Conservation (phyloP, 2,888 invertebrate genomes). For the Epiblema foenella region DNA sequence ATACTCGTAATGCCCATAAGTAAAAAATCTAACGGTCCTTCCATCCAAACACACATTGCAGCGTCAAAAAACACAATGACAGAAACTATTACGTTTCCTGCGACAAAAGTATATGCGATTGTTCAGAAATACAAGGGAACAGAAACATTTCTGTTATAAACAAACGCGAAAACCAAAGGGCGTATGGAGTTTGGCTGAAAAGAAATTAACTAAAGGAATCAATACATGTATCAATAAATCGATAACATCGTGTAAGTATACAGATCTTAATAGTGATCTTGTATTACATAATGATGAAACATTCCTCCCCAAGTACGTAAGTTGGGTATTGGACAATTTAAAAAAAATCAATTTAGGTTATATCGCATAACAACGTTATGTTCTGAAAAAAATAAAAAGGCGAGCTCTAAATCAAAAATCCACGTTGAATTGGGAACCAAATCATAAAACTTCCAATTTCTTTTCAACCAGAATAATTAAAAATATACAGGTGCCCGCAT, state of each 20-base stretch:
- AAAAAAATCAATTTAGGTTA: no score
- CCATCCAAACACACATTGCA: constrained; percentile 79
- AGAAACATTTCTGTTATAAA: constrained; percentile 36
- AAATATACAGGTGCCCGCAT: constrained; percentile 38
- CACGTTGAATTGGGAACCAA: background rate
- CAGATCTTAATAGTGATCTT: background rate
- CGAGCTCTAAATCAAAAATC: background rate
- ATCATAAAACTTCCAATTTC: constrained; percentile 5
- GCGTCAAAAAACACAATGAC: constrained; percentile 75
- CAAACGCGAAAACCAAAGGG: constrained; percentile 19
- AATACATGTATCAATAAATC: background rate
- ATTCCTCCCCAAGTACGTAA: no score
- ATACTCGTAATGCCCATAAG: constrained; percentile 59
- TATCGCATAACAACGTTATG: no score
- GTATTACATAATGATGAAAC: background rate
- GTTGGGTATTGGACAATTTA: no score
- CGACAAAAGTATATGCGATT: constrained; percentile 63
- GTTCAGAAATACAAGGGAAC: constrained; percentile 52
- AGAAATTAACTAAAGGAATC: background rate
- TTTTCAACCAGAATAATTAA: background rate
- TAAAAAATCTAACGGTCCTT: constrained; percentile 79
- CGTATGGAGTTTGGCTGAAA: constrained; percentile 1
- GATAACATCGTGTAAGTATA: background rate
- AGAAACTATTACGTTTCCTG: constrained; percentile 78
- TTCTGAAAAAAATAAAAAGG: background rate